These are phyloP conservation scores for Raphicerus campestris DNA, from an alignment of 2,113 vertebrate species.

Conservation along the genomic window DNA sequence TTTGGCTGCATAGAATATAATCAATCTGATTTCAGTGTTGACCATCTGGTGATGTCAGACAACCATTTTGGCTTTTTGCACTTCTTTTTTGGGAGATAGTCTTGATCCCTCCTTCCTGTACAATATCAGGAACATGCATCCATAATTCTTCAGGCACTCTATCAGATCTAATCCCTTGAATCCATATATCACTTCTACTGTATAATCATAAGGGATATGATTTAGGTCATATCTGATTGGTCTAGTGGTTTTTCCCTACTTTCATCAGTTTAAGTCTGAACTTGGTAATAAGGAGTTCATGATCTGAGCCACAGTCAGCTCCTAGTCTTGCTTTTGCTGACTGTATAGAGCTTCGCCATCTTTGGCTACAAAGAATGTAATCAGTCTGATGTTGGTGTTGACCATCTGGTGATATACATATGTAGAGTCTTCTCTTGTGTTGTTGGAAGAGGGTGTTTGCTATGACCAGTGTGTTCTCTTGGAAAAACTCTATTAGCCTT, in stretches of 20 bases:
- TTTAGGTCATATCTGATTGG: neutral
- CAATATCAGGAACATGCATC: neutral
- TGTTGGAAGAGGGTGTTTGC: neutral
- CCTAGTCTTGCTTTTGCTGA: neutral
- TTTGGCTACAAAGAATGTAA: neutral
- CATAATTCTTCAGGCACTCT: neutral
- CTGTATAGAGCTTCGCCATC: neutral
- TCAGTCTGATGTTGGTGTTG: neutral
- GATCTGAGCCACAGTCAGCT: neutral
- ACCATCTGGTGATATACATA: neutral
- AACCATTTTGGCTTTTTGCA: too few species aligned
- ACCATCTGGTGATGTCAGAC: too few species aligned
- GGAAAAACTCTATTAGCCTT: neutral
- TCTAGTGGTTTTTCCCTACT: neutral
- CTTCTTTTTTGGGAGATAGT: too few species aligned
- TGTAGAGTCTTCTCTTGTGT: neutral
- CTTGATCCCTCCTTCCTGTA: too few species aligned
- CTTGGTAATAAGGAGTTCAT: neutral
- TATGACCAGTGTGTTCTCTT: neutral
- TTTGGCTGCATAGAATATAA: too few species aligned
- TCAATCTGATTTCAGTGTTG: too few species aligned
- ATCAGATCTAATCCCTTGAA: neutral
- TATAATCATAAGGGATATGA: neutral
- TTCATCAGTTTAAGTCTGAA: neutral
- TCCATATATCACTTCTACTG: neutral